Evolutionary conservation across 2,797 vertebrate genomes (phyloP).

Genomic region (Danio albolineatus): DNA sequence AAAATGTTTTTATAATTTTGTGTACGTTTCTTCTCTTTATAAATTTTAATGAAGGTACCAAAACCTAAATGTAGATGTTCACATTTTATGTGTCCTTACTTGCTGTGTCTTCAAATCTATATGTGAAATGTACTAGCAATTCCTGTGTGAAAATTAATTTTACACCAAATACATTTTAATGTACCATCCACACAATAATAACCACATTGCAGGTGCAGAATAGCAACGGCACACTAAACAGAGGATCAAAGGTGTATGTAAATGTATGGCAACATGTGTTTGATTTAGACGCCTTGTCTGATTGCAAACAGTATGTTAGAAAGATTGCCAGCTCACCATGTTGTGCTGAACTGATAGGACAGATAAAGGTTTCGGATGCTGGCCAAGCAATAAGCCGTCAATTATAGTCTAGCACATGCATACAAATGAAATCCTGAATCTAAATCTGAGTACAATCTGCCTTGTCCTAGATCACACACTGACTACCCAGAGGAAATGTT

Average conservation of each 20-base stretch:
- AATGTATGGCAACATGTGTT: conserved; percentile 16
- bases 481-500: conserved; percentile 4
- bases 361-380: conserved; percentile 36
- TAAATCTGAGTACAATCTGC: neutral
- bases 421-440: conserved; percentile 28
- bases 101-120: too few relatives aligned
- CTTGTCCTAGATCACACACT: conserved; percentile 5
- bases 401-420: conserved; percentile 49
- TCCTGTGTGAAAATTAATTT: too few relatives aligned
- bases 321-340: conserved; percentile 21
- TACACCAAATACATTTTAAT: too few relatives aligned
- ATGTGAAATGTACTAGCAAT: too few relatives aligned
- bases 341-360: conserved; percentile 27
- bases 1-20: too few relatives aligned
- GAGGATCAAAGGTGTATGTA: conserved; percentile 44
- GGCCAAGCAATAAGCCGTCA: conserved; percentile 51
- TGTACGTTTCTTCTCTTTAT: too few relatives aligned
- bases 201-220: neutral
- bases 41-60: too few relatives aligned
- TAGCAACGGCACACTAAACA: conserved; percentile 4
- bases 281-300: neutral
- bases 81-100: too few relatives aligned
- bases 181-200: neutral
- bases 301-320: conserved; percentile 22
- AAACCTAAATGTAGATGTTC: too few relatives aligned